These are phyloP conservation scores for Erithacus rubecula DNA, from an alignment of 2,797 vertebrate genomes.

Conservation along the genomic window DNA sequence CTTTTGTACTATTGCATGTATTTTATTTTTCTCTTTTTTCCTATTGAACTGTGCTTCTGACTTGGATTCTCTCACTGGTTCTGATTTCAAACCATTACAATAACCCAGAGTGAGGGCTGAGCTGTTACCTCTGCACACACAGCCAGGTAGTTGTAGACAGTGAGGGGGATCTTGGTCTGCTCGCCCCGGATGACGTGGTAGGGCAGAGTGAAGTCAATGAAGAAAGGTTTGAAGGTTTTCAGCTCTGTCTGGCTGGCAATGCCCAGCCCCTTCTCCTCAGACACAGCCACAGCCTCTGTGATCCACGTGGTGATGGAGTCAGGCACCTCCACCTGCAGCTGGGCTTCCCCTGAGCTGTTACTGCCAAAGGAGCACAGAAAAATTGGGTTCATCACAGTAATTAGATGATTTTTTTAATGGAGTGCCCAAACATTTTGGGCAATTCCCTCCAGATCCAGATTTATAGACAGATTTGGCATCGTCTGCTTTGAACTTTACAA, in stretches of 20 bases:
- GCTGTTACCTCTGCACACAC: conserved; percentile 82
- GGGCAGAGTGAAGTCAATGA: conserved; percentile 89
- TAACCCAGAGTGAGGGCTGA: neutral
- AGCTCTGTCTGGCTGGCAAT: conserved; percentile 79
- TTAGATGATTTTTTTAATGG: neutral
- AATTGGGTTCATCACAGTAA: accelerated
- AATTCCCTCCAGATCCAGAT: neutral
- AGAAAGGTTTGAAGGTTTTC: conserved; percentile 90
- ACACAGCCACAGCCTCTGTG: conserved; percentile 84
- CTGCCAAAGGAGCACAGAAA: conserved; percentile 40
- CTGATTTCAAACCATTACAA: no score
- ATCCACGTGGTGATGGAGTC: conserved; percentile 94
- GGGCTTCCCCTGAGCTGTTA: conserved; percentile 78
- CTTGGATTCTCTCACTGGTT: no score
- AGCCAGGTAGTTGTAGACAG: conserved; percentile 88
- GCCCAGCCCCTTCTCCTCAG: conserved; percentile 82
- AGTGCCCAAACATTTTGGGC: neutral
- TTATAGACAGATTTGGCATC: neutral
- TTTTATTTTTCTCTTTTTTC: no score
- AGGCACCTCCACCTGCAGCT: conserved; percentile 82
- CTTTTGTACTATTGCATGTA: no score
- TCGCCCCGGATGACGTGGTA: conserved; percentile 88
- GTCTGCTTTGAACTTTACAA: neutral
- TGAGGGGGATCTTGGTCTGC: conserved; percentile 90
- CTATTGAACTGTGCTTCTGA: no score